Conservation (phyloP, 1,140 invertebrate genomes). For the Lordiphosa collinella region DNA sequence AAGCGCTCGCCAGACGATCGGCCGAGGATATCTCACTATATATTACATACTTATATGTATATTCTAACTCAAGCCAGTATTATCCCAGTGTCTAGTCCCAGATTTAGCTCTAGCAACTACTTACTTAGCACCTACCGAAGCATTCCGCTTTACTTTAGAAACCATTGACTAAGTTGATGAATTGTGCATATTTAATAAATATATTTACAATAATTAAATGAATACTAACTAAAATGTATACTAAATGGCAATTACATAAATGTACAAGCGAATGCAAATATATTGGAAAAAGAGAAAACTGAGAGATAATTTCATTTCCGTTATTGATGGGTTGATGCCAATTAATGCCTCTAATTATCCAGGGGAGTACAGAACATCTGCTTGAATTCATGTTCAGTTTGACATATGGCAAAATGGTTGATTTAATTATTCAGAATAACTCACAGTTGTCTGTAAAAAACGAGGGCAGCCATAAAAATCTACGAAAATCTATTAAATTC, state of each 20-base stretch:
- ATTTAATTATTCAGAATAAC: too few relatives aligned
- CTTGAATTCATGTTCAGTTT: too few relatives aligned
- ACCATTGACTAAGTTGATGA: conserved; percentile 51
- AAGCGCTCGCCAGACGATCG: conserved; percentile 49
- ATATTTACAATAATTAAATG: conserved; percentile 20
- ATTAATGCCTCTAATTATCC: too few relatives aligned
- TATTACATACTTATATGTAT: conserved; percentile 3
- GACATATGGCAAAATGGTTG: not conserved
- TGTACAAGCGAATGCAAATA: conserved; percentile 38
- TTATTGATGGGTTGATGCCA: too few relatives aligned
- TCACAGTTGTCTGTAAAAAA: too few relatives aligned
- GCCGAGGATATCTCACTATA: conserved; percentile 1
- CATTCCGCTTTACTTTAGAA: conserved; percentile 32
- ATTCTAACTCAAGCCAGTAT: conserved; percentile 27
- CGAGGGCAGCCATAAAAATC: too few relatives aligned
- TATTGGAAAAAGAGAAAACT: conserved; percentile 1
- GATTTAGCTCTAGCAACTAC: conserved; percentile 20
- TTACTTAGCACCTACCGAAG: conserved; percentile 3
- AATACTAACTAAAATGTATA: conserved; percentile 18
- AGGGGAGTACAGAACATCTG: too few relatives aligned
- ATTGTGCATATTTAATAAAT: conserved; percentile 41
- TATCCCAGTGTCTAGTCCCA: conserved; percentile 26
- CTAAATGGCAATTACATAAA: conserved; percentile 32
- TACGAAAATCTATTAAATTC: too few relatives aligned
- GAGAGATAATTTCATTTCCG: too few relatives aligned